Evolutionary conservation across 2,113 vertebrate genomes (phyloP).

Genomic region (Pleuronectes platessa): DNA sequence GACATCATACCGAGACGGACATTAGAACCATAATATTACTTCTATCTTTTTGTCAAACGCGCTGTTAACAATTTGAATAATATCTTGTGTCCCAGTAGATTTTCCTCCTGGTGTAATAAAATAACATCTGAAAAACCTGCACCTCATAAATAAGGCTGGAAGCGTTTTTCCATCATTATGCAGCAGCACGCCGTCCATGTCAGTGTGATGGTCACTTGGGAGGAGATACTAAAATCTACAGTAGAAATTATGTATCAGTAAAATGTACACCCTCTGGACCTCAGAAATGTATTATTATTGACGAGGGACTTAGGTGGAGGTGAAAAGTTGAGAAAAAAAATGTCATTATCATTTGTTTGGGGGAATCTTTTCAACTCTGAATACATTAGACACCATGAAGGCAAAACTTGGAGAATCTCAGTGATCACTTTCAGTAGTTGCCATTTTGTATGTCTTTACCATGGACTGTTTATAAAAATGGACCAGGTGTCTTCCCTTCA

Average conservation of each 20-base stretch:
- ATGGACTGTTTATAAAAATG: too few relatives aligned
- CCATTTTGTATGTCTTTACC: too few relatives aligned
- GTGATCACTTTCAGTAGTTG: too few relatives aligned
- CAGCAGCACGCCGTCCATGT: constrained; percentile 4
- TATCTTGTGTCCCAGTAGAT: constrained; percentile 12
- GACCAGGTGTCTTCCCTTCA: too few relatives aligned
- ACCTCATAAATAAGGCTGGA: constrained; percentile 40
- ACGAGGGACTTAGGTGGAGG: not conserved
- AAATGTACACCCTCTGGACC: not conserved
- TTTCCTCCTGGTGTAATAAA: constrained; percentile 8
- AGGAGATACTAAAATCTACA: constrained; percentile 6
- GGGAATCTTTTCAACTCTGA: not conserved
- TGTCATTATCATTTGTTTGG: too few relatives aligned
- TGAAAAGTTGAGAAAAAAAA: not conserved
- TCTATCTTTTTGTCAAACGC: constrained; percentile 34
- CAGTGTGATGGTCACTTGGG: constrained; percentile 14
- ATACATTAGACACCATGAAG: not conserved
- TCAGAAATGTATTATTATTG: not conserved
- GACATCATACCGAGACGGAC: constrained; percentile 28
- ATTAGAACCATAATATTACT: not conserved
- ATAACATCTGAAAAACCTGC: constrained; percentile 26
- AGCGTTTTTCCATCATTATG: constrained; percentile 33
- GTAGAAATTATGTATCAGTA: constrained; percentile 3
- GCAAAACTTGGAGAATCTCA: not conserved
- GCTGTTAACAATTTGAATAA: constrained; percentile 35